Percentiles rank a stretch among this genome's conserved stretches.
These are phyloP conservation scores for Protosalanx chinensis DNA, from an alignment of 2,797 vertebrate species.

Conservation along the genomic window DNA sequence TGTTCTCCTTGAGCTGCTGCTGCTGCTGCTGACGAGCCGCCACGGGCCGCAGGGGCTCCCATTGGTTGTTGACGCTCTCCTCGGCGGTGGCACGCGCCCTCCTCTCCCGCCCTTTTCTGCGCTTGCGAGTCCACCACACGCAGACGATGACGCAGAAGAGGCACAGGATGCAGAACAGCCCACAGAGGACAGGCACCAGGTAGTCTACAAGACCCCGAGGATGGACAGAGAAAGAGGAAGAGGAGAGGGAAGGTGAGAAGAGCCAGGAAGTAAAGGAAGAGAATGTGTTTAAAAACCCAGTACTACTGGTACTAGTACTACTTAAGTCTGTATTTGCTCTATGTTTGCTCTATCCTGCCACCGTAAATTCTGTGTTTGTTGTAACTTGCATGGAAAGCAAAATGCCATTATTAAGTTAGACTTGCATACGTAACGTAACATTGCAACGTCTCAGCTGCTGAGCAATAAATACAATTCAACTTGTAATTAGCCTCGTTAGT, in stretches of 20 bases:
- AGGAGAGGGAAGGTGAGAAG: background rate
- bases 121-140: slow-evolving; percentile 95
- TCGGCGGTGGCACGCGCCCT: slow-evolving; percentile 58
- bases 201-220: slow-evolving; percentile 70
- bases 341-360: no score
- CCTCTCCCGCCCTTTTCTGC: slow-evolving; percentile 95
- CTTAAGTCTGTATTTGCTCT: no score
- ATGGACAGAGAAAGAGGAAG: background rate
- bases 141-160: slow-evolving; percentile 87
- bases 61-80: slow-evolving; percentile 91
- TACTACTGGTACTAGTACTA: no score
- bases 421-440: no score
- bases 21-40: slow-evolving; percentile 30
- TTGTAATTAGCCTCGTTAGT: background rate
- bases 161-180: slow-evolving; percentile 83
- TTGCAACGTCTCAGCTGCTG: no score
- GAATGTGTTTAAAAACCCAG: background rate
- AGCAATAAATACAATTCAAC: background rate
- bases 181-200: slow-evolving; percentile 86
- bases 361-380: no score
- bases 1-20: slow-evolving; percentile 78
- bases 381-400: background rate
- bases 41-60: slow-evolving; percentile 88
- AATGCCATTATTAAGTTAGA: background rate
- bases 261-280: background rate